Base-by-base conservation (phyloP, 2,888 invertebrate genomes). In the Polylopha cassiicola region DNA sequence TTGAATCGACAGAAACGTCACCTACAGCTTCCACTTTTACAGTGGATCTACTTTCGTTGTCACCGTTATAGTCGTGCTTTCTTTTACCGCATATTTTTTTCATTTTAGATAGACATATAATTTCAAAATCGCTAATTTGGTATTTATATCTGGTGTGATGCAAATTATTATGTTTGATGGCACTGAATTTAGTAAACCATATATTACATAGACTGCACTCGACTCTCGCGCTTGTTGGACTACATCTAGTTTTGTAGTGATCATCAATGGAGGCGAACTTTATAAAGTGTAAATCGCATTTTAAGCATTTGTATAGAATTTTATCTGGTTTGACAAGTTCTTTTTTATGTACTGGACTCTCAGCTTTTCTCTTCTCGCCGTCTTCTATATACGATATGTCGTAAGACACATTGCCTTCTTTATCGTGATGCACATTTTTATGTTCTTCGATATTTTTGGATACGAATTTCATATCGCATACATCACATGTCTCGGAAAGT, bases 31-130 rank as follows among this genome's bases (percentile, higher is more conserved):
- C 29, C 0, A 6, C 6, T n/a, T 13, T 28, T 5, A 38, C 22
- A 6, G 21, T 27, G 1, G n/a, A 38, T 1, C 0, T 50, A 16
- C 0, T 50, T 11, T 50, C 48, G 9, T 39, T 15, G 0, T n/a
- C 8, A 0, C 46, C 16, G 8, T 55, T 53, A 0, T 46, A 50
- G 2, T 55, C 39, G 2, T 51, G 48, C 1, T 55, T 59, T n/a
- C n/a, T n/a, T n/a, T n/a, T n/a, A n/a, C n/a, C n/a, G n/a, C n/a
- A n/a, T n/a, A n/a, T n/a, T n/a, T n/a, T n/a, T n/a, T n/a, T n/a
- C n/a, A n/a, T n/a, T n/a, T n/a, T n/a, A n/a, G n/a, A n/a, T n/a
- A n/a, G n/a, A n/a, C n/a, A n/a, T n/a, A n/a, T n/a, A n/a, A n/a
- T n/a, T n/a, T n/a, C n/a, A n/a, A n/a, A n/a, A n/a, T n/a, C n/a